A percentile compares a stretch with the other conserved stretches of the same genome.
These are phyloP conservation scores for Caenorhabditis drosophilae DNA, from an alignment of 2,888 invertebrate genomes.

Conservation along the genomic window DNA sequence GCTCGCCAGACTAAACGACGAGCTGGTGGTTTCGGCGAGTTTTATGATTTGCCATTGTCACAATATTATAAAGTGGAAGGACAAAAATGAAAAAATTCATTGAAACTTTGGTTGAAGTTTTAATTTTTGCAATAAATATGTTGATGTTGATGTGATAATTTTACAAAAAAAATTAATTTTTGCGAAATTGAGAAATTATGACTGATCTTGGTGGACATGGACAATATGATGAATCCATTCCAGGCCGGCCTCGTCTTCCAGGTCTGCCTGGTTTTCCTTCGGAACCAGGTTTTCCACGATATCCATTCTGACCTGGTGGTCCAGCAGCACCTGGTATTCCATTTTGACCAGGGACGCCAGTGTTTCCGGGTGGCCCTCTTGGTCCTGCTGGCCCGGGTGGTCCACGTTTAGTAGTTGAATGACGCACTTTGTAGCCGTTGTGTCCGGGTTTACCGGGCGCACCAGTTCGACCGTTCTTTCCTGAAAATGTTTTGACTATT, in stretches of 20 bases:
- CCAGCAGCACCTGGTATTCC: conserved; percentile 39
- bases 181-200: too few relatives aligned
- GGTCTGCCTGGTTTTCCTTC: conserved; percentile 32
- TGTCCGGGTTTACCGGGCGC: conserved; percentile 14
- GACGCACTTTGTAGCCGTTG: conserved; percentile 9
- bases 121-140: too few relatives aligned
- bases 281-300: conserved; percentile 25
- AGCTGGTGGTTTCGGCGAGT: conserved; percentile 25
- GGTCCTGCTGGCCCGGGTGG: conserved; percentile 21
- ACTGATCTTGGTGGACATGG: conserved; percentile 23
- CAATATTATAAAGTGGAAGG: background rate
- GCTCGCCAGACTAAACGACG: conserved; percentile 27
- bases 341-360: conserved; percentile 23
- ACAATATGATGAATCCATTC: conserved; percentile 24
- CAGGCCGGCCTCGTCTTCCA: conserved; percentile 34
- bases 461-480: conserved; percentile 12
- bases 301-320: conserved; percentile 31
- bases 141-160: too few relatives aligned
- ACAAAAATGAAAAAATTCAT: too few relatives aligned
- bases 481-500: conserved; percentile 1
- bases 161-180: too few relatives aligned
- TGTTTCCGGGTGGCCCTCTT: conserved; percentile 19
- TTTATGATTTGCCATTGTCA: conserved; percentile 15
- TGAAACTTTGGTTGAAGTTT: too few relatives aligned
- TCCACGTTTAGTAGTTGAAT: conserved; percentile 7